Evolutionary conservation across 1,140 invertebrate species (phyloP).

Genomic region (Diorhabda carinulata): DNA sequence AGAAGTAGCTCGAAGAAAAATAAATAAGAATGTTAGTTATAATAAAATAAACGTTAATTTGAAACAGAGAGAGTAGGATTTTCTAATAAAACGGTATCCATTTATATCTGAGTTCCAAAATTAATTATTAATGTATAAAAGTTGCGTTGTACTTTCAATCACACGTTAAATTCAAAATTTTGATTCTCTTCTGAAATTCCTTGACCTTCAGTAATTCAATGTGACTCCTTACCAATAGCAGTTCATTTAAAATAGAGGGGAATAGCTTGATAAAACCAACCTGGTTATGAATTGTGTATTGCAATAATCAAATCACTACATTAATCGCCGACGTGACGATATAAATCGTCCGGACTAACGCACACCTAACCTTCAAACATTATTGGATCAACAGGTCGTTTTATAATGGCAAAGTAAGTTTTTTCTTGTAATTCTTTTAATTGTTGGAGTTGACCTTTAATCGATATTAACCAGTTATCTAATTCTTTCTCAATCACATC

Average conservation of each 20-base stretch:
- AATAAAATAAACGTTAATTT: too few species aligned
- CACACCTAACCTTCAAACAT: not conserved
- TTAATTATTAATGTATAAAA: too few species aligned
- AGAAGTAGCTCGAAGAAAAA: too few species aligned
- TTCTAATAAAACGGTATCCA: too few species aligned
- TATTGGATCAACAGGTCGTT: conserved; percentile 13
- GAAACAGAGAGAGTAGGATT: too few species aligned
- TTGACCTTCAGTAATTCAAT: conserved; percentile 11
- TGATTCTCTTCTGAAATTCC: not conserved
- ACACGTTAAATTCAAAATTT: too few species aligned
- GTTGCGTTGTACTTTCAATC: too few species aligned
- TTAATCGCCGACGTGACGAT: not conserved
- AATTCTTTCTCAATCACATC: too few species aligned
- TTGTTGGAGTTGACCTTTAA: too few species aligned
- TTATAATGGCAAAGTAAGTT: conserved; percentile 13
- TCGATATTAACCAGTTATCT: too few species aligned
- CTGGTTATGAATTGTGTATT: not conserved
- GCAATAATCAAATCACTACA: not conserved
- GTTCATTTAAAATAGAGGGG: not conserved
- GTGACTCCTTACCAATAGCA: not conserved
- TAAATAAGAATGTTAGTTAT: too few species aligned
- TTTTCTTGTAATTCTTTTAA: not conserved
- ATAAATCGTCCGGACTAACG: not conserved
- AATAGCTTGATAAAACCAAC: not conserved
- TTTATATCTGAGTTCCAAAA: too few species aligned